Evolutionary conservation across 2,113 vertebrate genomes (phyloP).

Genomic region (Lipotes vexillifer): DNA sequence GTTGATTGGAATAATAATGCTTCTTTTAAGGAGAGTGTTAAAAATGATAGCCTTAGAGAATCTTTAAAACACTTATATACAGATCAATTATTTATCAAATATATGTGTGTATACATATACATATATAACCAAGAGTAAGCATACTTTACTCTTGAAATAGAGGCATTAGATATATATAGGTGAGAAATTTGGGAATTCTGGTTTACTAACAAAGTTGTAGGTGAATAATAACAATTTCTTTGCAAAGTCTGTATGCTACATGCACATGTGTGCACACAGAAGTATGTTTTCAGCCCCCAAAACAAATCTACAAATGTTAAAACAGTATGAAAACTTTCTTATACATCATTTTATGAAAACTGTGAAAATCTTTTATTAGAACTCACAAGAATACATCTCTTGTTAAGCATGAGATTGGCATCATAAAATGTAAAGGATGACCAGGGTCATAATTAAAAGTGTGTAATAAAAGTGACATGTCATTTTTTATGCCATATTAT

Average conservation of each 20-base stretch:
- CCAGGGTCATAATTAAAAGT: conserved; percentile 37
- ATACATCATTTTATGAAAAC: conserved; percentile 24
- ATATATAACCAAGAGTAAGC: neutral
- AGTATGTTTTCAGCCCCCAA: neutral
- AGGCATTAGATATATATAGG: neutral
- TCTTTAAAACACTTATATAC: neutral
- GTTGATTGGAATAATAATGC: neutral
- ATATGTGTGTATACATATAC: neutral
- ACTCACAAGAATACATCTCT: conserved; percentile 19
- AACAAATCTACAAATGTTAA: conserved; percentile 21
- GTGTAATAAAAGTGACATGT: conserved; percentile 43
- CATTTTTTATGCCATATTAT: conserved; percentile 43
- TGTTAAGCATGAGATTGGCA: conserved; percentile 24
- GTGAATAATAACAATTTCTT: neutral
- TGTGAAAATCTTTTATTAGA: conserved; percentile 40
- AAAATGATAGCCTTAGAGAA: conserved; percentile 19
- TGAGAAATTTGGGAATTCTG: neutral
- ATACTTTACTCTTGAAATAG: neutral
- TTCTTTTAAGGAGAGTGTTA: neutral
- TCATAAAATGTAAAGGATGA: conserved; percentile 58
- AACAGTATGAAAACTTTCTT: conserved; percentile 9
- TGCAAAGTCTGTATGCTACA: neutral
- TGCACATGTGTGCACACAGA: neutral
- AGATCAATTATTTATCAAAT: neutral
- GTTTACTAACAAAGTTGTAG: neutral